These are phyloP conservation scores for Pseudachorutes palmiensis DNA, from an alignment of 1,140 invertebrate genomes.

Conservation along the genomic window DNA sequence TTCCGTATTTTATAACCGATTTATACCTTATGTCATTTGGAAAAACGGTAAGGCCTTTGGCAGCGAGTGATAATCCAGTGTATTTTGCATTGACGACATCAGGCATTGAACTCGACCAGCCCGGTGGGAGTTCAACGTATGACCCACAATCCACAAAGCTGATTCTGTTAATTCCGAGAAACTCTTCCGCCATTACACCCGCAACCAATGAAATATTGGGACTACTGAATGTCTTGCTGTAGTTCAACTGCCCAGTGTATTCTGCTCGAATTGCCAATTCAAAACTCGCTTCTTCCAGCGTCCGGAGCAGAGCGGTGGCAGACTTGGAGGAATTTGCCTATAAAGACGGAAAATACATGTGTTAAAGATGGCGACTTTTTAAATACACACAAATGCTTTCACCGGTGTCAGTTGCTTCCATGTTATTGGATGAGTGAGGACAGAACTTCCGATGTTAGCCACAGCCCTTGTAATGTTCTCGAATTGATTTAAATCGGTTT, in stretches of 20 bases:
- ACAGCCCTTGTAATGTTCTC: background rate
- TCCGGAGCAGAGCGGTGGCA: background rate
- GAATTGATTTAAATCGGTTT: background rate
- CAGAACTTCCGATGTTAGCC: background rate
- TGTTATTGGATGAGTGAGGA: background rate
- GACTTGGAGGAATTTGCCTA: background rate
- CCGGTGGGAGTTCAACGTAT: constrained; percentile 2
- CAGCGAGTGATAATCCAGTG: constrained; percentile 8
- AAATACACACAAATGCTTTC: background rate
- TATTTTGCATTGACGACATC: background rate
- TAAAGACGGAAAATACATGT: background rate
- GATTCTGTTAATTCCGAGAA: no score
- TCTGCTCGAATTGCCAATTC: background rate
- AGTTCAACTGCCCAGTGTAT: background rate
- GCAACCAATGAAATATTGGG: background rate
- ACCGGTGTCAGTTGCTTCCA: constrained; percentile 7
- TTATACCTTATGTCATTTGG: background rate
- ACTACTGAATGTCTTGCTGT: background rate
- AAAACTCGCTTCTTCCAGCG: background rate
- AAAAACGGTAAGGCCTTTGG: background rate
- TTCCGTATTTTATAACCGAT: no score
- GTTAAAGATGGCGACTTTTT: background rate
- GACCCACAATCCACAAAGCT: background rate
- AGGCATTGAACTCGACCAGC: background rate
- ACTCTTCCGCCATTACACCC: background rate